These are phyloP conservation scores for Cepaea hortensis DNA, from an alignment of 2,888 invertebrate genomes.

Conservation along the genomic window DNA sequence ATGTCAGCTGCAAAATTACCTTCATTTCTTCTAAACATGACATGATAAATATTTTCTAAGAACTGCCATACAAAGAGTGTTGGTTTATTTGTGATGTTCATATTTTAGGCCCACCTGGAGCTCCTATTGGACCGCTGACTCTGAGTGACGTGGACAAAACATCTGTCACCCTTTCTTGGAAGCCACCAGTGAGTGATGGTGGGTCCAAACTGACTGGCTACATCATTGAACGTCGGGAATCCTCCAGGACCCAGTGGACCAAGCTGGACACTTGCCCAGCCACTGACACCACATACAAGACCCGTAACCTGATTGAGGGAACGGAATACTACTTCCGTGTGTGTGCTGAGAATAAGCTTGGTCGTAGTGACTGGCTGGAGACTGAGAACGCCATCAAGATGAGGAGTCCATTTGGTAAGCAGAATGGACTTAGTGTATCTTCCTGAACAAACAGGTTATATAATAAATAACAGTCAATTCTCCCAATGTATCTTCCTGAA, in stretches of 20 bases:
- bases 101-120: conserved; percentile 63
- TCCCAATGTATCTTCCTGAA: too few species aligned
- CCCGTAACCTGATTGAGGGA: conserved; percentile 58
- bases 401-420: conserved; percentile 84
- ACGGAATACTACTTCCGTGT: conserved; percentile 69
- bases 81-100: too few species aligned
- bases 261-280: conserved; percentile 53
- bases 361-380: conserved; percentile 84
- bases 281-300: conserved; percentile 51
- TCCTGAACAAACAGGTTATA: too few species aligned
- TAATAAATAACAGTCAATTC: too few species aligned
- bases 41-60: too few species aligned
- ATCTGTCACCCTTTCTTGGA: conserved; percentile 67
- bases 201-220: conserved; percentile 65
- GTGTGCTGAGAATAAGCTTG: conserved; percentile 81
- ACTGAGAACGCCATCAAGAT: conserved; percentile 79
- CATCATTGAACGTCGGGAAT: conserved; percentile 61
- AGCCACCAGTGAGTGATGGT: conserved; percentile 69
- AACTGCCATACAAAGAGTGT: too few species aligned
- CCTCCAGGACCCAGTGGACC: conserved; percentile 55
- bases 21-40: too few species aligned
- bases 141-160: conserved; percentile 55
- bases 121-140: conserved; percentile 65
- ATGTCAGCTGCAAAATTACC: too few species aligned
- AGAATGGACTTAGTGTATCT: background rate